These are phyloP conservation scores for Ophion slaviceki DNA, from an alignment of 2,888 invertebrate genomes.

Conservation along the genomic window DNA sequence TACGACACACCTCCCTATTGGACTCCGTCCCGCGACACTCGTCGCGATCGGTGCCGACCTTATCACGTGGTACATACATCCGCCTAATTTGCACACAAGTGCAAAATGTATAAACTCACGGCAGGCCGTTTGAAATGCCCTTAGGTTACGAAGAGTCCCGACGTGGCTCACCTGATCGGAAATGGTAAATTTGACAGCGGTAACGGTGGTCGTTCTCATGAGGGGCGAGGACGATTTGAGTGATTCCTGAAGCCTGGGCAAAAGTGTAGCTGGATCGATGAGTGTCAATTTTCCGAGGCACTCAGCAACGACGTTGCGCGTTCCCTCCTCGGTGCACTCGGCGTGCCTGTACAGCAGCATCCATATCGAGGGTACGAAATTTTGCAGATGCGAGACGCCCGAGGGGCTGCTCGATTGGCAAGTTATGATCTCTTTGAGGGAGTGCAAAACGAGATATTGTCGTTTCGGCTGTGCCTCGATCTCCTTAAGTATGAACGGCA, in stretches of 20 bases:
- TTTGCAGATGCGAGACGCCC: slow-evolving; percentile 85
- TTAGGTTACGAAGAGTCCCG: background rate
- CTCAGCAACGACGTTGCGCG: slow-evolving; percentile 99
- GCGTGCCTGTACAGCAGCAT: slow-evolving; percentile 96
- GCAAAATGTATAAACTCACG: no score
- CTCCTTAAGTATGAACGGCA: slow-evolving; percentile 97
- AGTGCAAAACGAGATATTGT: slow-evolving; percentile 98
- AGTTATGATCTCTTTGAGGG: slow-evolving; percentile 94
- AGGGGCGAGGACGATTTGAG: slow-evolving; percentile 92
- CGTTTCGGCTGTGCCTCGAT: slow-evolving; percentile 97
- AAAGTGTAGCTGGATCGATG: slow-evolving; percentile 93
- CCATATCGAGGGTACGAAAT: slow-evolving; percentile 95
- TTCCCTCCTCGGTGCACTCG: slow-evolving; percentile 98
- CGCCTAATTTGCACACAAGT: no score
- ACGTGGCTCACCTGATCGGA: slow-evolving; percentile 91
- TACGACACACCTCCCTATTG: no score
- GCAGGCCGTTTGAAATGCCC: no score
- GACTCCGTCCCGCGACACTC: no score
- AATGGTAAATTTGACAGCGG: slow-evolving; percentile 99
- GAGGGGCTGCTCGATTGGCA: slow-evolving; percentile 86
- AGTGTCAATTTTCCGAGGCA: slow-evolving; percentile 98
- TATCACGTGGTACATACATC: no score
- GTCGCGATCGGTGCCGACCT: no score
- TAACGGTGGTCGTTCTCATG: slow-evolving; percentile 97
- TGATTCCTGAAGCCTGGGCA: slow-evolving; percentile 94